Base-by-base conservation (phyloP, 2,888 invertebrate genomes). In the Oxystoma pomonae region DNA sequence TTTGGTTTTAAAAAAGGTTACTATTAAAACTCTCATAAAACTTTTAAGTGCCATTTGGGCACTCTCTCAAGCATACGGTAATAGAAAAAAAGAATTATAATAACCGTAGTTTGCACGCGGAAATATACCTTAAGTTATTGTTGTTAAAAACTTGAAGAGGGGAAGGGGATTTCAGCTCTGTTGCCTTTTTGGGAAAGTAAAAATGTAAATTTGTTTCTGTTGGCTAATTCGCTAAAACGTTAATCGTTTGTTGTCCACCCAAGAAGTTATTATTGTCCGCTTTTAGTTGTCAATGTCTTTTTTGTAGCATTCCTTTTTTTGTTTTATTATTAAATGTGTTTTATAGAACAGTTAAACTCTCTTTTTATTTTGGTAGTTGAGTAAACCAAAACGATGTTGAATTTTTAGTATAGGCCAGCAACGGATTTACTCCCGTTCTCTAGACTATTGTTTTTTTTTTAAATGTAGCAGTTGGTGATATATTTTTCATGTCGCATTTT, bases 221-320 rank as follows among this genome's bases (percentile, higher is more conserved):
- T 16, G 16, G 17, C 53, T 53, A 19, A 17, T 19, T 53, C n/a
- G 53, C 17, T 19, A 53, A 53, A 53, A 53, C 3, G 16, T 16
- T 3, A 53, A 53, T 9, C 5, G 51, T 49, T 58, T 64, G 62
- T 68, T 69, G 67, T 69, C 72, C 72, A 69, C 72, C 71, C 71
- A 69, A 65, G 58, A 68, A 52, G 62, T 67, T n/a, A 35, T 35
- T 66, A 69, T 65, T 71, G 70, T 73, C 67, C 67, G 73, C 74
- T 74, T 78, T 78, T 78, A 75, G 75, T 76, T 78, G 78, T 78
- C 76, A 75, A 72, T 78, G 77, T 78, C 56, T 75, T 74, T 65
- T 69, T 72, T 75, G 75, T 76, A 75, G 76, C 71, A 72, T 76
- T 71, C 62, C 69, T 73, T 70, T 72, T 69, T 72, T 70, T 72